A percentile compares a stretch with the other conserved stretches of the same genome.
These are phyloP conservation scores for Anguilla japonica DNA, from an alignment of 2,113 vertebrate species.

Conservation along the genomic window DNA sequence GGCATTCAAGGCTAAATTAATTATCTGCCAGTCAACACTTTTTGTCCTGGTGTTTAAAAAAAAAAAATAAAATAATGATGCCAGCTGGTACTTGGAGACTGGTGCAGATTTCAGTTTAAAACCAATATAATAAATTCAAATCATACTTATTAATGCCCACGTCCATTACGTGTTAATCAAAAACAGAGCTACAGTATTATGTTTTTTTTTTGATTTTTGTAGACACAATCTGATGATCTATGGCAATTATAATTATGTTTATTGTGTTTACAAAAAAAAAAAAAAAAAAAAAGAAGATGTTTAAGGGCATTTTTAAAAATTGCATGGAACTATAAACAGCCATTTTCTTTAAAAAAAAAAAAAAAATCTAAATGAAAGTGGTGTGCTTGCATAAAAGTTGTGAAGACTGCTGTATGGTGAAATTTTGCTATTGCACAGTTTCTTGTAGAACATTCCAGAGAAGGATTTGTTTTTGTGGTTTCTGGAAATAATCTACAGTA, in stretches of 20 bases:
- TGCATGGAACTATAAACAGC: slow-evolving; percentile 45
- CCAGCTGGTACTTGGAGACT: not conserved
- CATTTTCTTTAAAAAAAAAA: slow-evolving; percentile 26
- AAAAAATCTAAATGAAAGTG: slow-evolving; percentile 19
- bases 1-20: not conserved
- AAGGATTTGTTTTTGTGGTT: not conserved
- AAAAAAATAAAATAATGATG: not conserved
- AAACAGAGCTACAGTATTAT: not conserved
- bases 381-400: slow-evolving; percentile 34
- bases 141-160: not conserved
- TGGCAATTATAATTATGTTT: not conserved
- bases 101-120: not conserved
- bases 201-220: slow-evolving; percentile 7
- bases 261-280: not conserved
- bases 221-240: not conserved
- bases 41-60: not conserved
- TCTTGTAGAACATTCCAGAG: slow-evolving; percentile 15
- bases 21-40: not conserved
- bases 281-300: not conserved
- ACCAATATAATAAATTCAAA: not conserved
- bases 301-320: slow-evolving; percentile 22
- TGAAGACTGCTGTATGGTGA: slow-evolving; percentile 40
- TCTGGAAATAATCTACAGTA: slow-evolving; percentile 16
- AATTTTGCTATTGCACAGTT: slow-evolving; percentile 47
- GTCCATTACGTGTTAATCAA: not conserved